Conservation (phyloP, 2,113 vertebrate genomes). For the Solenodon paradoxus region DNA sequence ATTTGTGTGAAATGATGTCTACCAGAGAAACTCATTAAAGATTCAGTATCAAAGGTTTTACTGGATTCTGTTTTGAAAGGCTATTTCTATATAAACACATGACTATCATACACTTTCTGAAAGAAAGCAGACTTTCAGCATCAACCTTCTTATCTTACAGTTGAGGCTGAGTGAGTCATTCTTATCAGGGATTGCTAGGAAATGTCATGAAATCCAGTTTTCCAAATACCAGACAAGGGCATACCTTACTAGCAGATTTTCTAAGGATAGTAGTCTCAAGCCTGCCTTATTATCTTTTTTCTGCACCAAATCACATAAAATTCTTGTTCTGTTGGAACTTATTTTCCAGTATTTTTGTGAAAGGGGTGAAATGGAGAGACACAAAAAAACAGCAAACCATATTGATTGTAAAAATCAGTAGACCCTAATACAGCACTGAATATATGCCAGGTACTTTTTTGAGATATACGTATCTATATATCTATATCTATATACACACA, state of each 20-base stretch:
- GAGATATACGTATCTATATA: too few relatives aligned
- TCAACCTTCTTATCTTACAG: neutral
- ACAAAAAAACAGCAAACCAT: neutral
- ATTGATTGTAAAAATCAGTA: neutral
- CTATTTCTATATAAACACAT: neutral
- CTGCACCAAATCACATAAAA: neutral
- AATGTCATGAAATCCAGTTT: neutral
- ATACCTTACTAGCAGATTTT: neutral
- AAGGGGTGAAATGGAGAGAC: accelerated
- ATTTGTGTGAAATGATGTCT: neutral
- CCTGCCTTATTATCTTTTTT: neutral
- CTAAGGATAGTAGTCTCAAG: neutral
- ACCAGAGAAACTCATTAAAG: neutral
- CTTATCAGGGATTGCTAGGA: neutral
- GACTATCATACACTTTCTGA: neutral
- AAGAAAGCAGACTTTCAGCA: neutral
- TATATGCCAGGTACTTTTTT: neutral
- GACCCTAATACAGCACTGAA: neutral
- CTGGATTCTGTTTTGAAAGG: neutral
- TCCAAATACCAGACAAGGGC: neutral
- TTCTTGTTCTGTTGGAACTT: neutral
- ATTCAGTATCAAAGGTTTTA: neutral
- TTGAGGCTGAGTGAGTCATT: neutral
- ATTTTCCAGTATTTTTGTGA: neutral
- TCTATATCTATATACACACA: too few relatives aligned